These are phyloP conservation scores for Cheilosia scutellata DNA, from an alignment of 2,888 invertebrate species.

Conservation along the genomic window DNA sequence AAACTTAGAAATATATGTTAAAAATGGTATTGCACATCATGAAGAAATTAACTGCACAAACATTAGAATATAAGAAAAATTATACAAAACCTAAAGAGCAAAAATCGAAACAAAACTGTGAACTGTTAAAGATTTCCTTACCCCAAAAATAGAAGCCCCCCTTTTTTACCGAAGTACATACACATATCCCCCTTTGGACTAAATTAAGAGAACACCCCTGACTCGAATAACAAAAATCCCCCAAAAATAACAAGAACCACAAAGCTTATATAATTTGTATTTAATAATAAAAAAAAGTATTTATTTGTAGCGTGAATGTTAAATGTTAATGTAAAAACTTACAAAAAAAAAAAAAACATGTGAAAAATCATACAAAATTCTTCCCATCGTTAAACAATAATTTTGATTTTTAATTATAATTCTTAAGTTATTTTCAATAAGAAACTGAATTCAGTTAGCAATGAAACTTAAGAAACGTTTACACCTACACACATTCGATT, in stretches of 20 bases:
- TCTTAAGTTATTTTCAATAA: constrained; percentile 58
- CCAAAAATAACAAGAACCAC: constrained; percentile 13
- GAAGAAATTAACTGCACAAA: constrained; percentile 55
- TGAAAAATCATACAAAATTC: constrained; percentile 70
- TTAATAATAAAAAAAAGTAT: constrained; percentile 58
- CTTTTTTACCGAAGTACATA: constrained; percentile 31
- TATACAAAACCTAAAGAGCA: constrained; percentile 38
- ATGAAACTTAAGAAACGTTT: constrained; percentile 64
- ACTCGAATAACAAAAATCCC: constrained; percentile 54
- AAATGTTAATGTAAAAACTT: constrained; percentile 39
- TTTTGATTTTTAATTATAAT: constrained; percentile 55
- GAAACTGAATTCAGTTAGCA: constrained; percentile 50
- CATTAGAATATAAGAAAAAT: constrained; percentile 30
- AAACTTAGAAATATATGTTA: constrained; percentile 37
- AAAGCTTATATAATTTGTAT: constrained; percentile 51
- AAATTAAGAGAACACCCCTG: constrained; percentile 35
- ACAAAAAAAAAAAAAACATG: constrained; percentile 38
- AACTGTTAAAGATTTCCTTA: constrained; percentile 27
- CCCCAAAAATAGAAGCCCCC: constrained; percentile 3
- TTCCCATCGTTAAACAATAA: constrained; percentile 74
- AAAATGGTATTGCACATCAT: constrained; percentile 62
- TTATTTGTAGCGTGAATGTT: constrained; percentile 70
- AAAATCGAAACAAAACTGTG: constrained; percentile 65
- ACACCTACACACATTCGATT: constrained; percentile 65
- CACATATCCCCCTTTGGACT: constrained; percentile 47